Evolutionary conservation across 2,888 invertebrate genomes (phyloP).

Genomic region (Nezara viridula): DNA sequence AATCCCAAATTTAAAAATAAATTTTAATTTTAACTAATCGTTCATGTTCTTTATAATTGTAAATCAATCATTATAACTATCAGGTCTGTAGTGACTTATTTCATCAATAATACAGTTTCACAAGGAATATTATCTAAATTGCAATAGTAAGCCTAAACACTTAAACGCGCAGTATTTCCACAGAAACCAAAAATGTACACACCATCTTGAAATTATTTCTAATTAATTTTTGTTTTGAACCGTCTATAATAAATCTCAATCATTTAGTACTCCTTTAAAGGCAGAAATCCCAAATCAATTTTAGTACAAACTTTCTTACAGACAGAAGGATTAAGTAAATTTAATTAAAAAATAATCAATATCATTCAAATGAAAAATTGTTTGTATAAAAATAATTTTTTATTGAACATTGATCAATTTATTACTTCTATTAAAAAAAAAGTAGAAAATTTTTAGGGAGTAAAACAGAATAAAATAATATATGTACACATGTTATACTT

Average conservation of each 20-base stretch:
- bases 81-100: not conserved
- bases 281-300: not conserved
- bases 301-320: not conserved
- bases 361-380: not conserved
- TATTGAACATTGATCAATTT: slow-evolving; percentile 13
- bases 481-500: not conserved
- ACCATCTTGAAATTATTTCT: not conserved
- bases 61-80: not conserved
- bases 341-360: not conserved
- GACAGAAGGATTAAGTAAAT: not conserved
- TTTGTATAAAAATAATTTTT: not conserved
- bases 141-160: not conserved
- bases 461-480: not conserved
- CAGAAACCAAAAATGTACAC: not conserved
- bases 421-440: not conserved
- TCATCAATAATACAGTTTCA: not conserved
- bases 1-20: not conserved
- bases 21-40: not conserved
- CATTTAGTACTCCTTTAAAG: not conserved
- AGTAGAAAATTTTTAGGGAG: not conserved
- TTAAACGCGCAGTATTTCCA: not conserved
- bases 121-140: not conserved
- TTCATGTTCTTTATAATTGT: not conserved
- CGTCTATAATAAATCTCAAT: not conserved
- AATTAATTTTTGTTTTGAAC: not conserved